Conservation (phyloP, 2,888 invertebrate genomes). For the Lasioglossum zephyrum region DNA sequence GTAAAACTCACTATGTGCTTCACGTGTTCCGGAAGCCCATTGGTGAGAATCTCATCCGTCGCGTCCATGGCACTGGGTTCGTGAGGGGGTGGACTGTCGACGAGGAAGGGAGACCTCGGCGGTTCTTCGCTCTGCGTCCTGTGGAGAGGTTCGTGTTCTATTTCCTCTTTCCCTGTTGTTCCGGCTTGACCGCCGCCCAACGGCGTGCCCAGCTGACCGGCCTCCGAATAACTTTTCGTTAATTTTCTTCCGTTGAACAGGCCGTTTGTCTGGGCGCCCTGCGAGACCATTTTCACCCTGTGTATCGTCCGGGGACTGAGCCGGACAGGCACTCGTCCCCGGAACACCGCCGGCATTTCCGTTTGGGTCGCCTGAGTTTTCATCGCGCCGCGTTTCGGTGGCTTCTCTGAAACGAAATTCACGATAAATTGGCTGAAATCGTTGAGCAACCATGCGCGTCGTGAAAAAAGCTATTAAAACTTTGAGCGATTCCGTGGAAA, state of each 20-base stretch:
- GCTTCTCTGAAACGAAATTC: slow-evolving; percentile 87
- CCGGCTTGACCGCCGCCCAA: slow-evolving; percentile 74
- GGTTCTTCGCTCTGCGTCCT: slow-evolving; percentile 95
- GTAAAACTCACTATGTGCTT: slow-evolving; percentile 49
- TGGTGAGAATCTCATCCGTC: slow-evolving; percentile 70
- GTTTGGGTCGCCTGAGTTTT: slow-evolving; percentile 97
- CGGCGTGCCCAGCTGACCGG: slow-evolving; percentile 85
- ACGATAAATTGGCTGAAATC: slow-evolving; percentile 27
- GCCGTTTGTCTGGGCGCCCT: slow-evolving; percentile 96
- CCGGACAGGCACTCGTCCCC: slow-evolving; percentile 85
- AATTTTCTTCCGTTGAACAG: slow-evolving; percentile 90
- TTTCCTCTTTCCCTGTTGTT: slow-evolving; percentile 71
- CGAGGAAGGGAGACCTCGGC: slow-evolving; percentile 90
- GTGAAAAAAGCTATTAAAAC: neutral
- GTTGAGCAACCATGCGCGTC: neutral
- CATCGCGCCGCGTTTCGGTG: slow-evolving; percentile 92
- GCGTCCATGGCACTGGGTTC: slow-evolving; percentile 57
- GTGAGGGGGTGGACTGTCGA: slow-evolving; percentile 85
- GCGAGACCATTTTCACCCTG: slow-evolving; percentile 94
- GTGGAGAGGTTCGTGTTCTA: slow-evolving; percentile 91
- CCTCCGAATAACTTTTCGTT: slow-evolving; percentile 94
- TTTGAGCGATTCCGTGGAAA: neutral
- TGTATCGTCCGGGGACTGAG: slow-evolving; percentile 93
- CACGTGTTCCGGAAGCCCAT: slow-evolving; percentile 72
- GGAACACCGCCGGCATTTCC: slow-evolving; percentile 89